Percentiles rank a stretch among this genome's conserved stretches.
Evolutionary conservation across 2,113 vertebrate species (phyloP).

Genomic region (Otus sunia): DNA sequence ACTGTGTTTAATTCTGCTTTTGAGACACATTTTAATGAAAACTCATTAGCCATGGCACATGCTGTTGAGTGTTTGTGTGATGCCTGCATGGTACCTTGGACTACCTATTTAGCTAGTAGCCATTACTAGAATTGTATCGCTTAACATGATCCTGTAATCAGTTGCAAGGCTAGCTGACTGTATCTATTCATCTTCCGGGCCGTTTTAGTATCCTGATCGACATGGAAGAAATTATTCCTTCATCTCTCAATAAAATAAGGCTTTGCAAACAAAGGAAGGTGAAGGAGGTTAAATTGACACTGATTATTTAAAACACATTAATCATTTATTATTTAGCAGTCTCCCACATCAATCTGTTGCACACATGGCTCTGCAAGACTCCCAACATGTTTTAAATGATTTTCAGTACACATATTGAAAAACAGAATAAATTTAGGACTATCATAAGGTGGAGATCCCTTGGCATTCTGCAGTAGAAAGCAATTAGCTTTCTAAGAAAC

Average conservation of each 20-base stretch:
- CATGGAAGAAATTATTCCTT: conserved; percentile 34
- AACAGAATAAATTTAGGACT: not conserved
- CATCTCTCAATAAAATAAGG: conserved; percentile 44
- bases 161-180: not conserved
- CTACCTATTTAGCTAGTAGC: not conserved
- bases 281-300: conserved; percentile 31
- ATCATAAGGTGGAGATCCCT: not conserved
- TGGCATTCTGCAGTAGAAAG: not conserved
- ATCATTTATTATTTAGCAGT: conserved; percentile 44
- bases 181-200: not conserved
- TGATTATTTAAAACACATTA: conserved; percentile 22
- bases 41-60: not conserved
- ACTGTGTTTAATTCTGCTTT: not conserved
- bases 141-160: not conserved
- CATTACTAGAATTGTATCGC: not conserved
- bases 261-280: not conserved
- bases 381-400: not conserved
- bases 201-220: conserved; percentile 1
- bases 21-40: not conserved
- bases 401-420: not conserved
- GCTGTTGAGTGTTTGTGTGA: not conserved
- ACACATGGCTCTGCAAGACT: not conserved
- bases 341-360: not conserved
- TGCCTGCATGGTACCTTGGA: not conserved
- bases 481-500: not conserved